Base-by-base conservation (phyloP, 2,888 invertebrate genomes). In the Onchidella celtica region DNA sequence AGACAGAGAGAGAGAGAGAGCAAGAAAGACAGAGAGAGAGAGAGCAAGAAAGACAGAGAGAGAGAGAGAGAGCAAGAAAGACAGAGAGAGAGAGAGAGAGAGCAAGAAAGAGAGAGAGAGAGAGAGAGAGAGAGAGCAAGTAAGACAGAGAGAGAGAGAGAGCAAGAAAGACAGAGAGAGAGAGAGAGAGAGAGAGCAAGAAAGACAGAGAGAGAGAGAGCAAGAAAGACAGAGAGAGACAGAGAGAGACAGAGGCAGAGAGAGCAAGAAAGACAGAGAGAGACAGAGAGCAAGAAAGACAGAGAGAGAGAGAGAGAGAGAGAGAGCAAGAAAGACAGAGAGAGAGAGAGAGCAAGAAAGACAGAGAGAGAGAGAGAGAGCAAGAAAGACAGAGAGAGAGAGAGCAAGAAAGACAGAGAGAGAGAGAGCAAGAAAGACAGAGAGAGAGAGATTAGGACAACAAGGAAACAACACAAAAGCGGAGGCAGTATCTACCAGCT, bases 381-480 rank as follows among this genome's bases (percentile, higher is more conserved):
- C 29, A 38, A 38, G 24, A 57, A 36, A n/a, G 27, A 34, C 38
- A 17, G 63, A 34, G 24, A 38, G 75, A 59, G 24, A 74, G 74
- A 74, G 61, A 40, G 76, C 36, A 36, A 76, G 76, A 65, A 32
- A 65, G 65, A 65, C 17, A 65, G 65, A 65, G 29, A 65, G 65
- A 65, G 29, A 76, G 76, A 76, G 38, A 76, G 76, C 63, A 32
- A 65, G 76, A 65, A 38, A 47, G 65, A 47, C 24, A 38, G 76
- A 47, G 17, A 47, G 17, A 47, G 47, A 47, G 17, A 47, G 47
- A 47, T 11, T 17, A 47, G 17, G 40, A 66, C n/a, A 63, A 65
- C 38, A 65, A 21, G 38, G 75, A 38, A 24, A 65, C 21, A 59
- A 34, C n/a, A 83, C 14, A 40, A 61, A 4, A 73, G 24, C 59